Base-by-base conservation (phyloP, 2,797 vertebrate species). In the Perodicticus potto region DNA sequence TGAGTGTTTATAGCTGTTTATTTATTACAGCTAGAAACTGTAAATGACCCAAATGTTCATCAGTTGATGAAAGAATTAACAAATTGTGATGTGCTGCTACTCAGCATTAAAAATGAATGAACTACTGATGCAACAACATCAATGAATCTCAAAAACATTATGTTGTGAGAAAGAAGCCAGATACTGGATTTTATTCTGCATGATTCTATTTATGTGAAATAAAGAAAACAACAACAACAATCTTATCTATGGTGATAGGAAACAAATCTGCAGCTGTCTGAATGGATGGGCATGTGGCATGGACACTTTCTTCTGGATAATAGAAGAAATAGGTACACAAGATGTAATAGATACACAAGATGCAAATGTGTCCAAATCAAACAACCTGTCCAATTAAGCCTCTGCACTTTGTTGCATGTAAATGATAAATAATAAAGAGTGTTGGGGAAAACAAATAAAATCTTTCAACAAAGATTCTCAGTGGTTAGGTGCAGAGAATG, bases 21-120 rank as follows among this genome's bases (percentile, higher is more conserved):
- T 89, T 89, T 59, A 86, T 55, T n/a, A 20, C 2, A 85, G 91
- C 45, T 37, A 92, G 87, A 95, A 69, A n/a, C 37, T 65, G 17
- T 53, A 72, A 88, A 85, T 12, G 40, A 70, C n/a, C 59, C n/a
- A 87, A 65, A 73, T 81, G 81, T 69, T 78, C 10, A 53, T 84
- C 34, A 78, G 7, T 3, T 40, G 49, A 27, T 93, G 53, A 84
- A 89, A 84, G 9, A 61, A 93, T 85, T 40, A 67, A 83, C 22
- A 80, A n/a, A 86, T 17, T 29, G 23, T 3, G 7, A 29, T 80
- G 5, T 67, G 14, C 74, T 80, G 32, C 34, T 57, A 55, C 72
- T 92, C 55, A 45, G 32, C 61, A 65, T 49, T 91, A 83, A 86
- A 90, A 82, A 88, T 85, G 72, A 65, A 72, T 27, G 55, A 73